Conservation (phyloP, 2,797 vertebrate genomes). For the Carapus acus region DNA sequence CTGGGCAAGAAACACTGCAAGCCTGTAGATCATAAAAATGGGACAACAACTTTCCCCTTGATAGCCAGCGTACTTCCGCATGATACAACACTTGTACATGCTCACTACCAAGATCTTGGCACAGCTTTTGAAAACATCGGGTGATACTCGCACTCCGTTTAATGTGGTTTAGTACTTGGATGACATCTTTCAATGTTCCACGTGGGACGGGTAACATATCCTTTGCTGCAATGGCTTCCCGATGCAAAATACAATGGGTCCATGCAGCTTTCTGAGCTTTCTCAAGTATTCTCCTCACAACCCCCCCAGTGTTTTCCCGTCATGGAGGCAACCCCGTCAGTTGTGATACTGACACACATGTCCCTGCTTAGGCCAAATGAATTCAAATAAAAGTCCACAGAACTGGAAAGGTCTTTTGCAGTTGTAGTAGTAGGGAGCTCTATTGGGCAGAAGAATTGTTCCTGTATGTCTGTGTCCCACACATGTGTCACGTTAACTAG, state of each 20-base stretch:
- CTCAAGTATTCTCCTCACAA: slow-evolving; percentile 6
- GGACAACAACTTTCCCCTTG: slow-evolving; percentile 1
- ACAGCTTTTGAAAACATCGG: slow-evolving; percentile 4
- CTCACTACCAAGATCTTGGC: slow-evolving; percentile 9
- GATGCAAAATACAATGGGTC: slow-evolving; percentile 14
- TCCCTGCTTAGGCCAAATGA: slow-evolving; percentile 6
- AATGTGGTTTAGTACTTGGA: slow-evolving; percentile 4
- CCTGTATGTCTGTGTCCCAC: no score
- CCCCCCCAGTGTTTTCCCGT: slow-evolving; percentile 3
- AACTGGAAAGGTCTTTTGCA: slow-evolving; percentile 8
- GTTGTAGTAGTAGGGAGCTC: slow-evolving; percentile 6
- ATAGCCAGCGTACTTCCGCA: slow-evolving; percentile 2
- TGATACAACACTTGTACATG: slow-evolving; percentile 6
- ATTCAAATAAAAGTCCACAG: slow-evolving; percentile 4
- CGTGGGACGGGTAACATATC: slow-evolving; percentile 20
- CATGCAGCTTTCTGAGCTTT: neutral
- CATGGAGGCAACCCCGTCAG: slow-evolving; percentile 1
- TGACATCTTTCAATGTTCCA: neutral
- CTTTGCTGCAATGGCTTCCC: slow-evolving; percentile 7
- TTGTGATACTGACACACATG: no score
- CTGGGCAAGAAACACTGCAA: slow-evolving; percentile 9
- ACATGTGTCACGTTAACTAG: no score
- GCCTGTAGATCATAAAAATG: neutral
- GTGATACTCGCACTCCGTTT: slow-evolving; percentile 4
- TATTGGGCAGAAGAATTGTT: no score